Conservation (phyloP, 2,113 vertebrate genomes). For the Ranitomeya variabilis region DNA sequence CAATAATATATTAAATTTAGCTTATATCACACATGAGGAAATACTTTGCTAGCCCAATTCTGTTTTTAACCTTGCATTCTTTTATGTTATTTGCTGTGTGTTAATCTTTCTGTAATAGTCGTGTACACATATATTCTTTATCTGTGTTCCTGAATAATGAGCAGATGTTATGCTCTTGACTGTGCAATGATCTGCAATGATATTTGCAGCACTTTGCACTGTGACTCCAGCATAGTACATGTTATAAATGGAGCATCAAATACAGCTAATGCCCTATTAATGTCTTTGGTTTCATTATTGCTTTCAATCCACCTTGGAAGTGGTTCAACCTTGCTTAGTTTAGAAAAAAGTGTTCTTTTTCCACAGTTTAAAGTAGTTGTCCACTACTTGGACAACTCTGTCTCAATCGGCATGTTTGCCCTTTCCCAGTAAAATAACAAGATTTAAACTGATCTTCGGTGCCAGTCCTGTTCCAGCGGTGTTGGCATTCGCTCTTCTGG, state of each 20-base stretch:
- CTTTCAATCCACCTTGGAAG: constrained; percentile 9
- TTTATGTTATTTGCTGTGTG: background rate
- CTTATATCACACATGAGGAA: background rate
- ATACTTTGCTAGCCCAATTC: background rate
- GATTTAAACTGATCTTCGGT: no score
- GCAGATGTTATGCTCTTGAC: constrained; percentile 19
- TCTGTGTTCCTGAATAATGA: background rate
- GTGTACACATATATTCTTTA: background rate
- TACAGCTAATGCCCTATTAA: constrained; percentile 20
- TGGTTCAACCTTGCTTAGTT: background rate
- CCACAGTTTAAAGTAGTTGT: background rate
- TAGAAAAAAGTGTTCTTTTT: background rate
- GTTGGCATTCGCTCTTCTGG: no score
- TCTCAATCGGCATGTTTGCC: no score
- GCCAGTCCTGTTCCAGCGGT: no score
- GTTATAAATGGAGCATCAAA: background rate
- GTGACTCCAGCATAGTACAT: background rate
- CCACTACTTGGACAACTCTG: no score
- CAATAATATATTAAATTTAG: background rate
- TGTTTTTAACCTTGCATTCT: background rate
- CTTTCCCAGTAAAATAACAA: no score
- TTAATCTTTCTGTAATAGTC: background rate
- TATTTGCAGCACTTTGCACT: background rate
- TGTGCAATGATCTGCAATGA: constrained; percentile 24
- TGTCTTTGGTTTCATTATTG: background rate